A percentile compares a stretch with the other conserved stretches of the same genome.
Evolutionary conservation across 2,113 vertebrate genomes (phyloP).

Genomic region (Euleptes europaea): DNA sequence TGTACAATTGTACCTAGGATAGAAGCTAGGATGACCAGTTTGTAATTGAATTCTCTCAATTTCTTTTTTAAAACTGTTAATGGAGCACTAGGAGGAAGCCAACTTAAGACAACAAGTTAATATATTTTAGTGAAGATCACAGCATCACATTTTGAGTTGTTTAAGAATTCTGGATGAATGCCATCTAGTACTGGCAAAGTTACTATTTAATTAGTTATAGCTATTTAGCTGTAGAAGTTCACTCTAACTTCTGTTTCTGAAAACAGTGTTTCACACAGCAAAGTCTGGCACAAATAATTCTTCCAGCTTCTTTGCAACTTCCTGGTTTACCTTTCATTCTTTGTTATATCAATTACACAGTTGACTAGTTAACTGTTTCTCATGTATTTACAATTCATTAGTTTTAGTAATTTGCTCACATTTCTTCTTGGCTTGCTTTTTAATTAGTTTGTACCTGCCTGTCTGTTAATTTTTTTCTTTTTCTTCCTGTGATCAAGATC

Average conservation of each 20-base stretch:
- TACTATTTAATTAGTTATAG: no score
- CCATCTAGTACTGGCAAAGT: background rate
- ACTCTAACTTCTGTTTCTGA: background rate
- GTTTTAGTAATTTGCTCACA: background rate
- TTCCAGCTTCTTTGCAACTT: background rate
- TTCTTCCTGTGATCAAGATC: background rate
- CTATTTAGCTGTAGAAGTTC: no score
- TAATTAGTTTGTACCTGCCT: background rate
- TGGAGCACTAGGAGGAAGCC: background rate
- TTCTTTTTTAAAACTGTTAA: background rate
- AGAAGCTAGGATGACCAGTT: background rate
- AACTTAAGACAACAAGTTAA: background rate
- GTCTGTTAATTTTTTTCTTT: background rate
- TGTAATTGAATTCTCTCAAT: background rate
- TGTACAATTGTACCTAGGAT: no score
- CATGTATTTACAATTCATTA: background rate
- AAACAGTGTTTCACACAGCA: background rate
- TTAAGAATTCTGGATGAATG: background rate
- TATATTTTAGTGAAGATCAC: background rate
- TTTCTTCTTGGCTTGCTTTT: background rate
- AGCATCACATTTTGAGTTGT: background rate
- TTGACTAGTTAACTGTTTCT: background rate
- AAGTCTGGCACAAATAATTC: background rate
- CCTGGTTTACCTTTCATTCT: background rate
- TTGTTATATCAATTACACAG: background rate